Base-by-base conservation (phyloP, 2,797 vertebrate genomes). In the Thalassophryne amazonica region DNA sequence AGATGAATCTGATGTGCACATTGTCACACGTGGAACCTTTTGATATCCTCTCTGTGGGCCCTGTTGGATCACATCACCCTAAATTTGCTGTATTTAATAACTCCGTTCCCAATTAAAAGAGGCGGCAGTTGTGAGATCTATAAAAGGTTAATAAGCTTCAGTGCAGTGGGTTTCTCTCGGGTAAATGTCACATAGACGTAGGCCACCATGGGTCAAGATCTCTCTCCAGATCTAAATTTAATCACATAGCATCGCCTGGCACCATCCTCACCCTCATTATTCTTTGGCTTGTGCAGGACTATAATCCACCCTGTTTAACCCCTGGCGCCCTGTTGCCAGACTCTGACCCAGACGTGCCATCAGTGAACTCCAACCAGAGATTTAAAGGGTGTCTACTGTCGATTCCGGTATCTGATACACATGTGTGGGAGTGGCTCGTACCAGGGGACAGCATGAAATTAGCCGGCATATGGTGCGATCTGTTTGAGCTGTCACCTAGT, bases 131-230 rank as follows among this genome's bases (percentile, higher is more conserved):
- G 86, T 86, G 78, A 80, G 87, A 89, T 89, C 87, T 85, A 87
- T 88, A 81, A 88, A 88, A 89, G 90, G 90, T 92, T 92, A 92
- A 92, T 88, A 90, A 90, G 87, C 81, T 84, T 88, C 86, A 84
- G 88, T 88, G 90, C 73, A 80, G 81, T 80, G 80, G 84, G 84
- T 87, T 88, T 88, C 88, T 92, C 89, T 71, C 83, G 85, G 86
- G 86, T 90, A 92, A 92, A 91, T 92, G 90, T 92, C 91, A 92
- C 88, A 91, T 91, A 90, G 89, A 91, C 76, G 84, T 79, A 77
- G 86, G 89, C 79, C 87, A 83, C 67, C 69, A 40, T 59, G 80
- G 89, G 89, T 92, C 91, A 90, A 89, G 89, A 90, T 91, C 88
- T 90, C 89, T 88, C 86, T 80, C 86, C 88, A 88, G 89, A 92